A percentile compares a stretch with the other conserved stretches of the same genome.
Evolutionary conservation across 2,797 vertebrate species (phyloP).

Genomic region (Orestias chungarensis): DNA sequence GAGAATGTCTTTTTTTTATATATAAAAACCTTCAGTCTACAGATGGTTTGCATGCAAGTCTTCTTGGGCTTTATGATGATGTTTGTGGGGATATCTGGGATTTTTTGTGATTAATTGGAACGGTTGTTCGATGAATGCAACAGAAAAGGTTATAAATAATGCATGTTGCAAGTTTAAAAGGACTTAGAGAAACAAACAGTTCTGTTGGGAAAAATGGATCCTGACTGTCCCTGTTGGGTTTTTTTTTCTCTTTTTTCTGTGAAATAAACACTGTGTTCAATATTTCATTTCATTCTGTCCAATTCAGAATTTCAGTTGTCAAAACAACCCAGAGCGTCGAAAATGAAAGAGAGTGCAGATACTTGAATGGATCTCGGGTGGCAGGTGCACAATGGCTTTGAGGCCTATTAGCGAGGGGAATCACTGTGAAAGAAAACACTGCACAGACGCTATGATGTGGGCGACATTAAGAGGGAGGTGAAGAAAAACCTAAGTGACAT

Average conservation of each 20-base stretch:
- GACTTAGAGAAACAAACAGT: not conserved
- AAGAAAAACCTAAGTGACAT: conserved; percentile 39
- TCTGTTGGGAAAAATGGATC: conserved; percentile 40
- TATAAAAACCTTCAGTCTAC: conserved; percentile 36
- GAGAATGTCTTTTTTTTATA: conserved; percentile 30
- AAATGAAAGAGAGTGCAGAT: conserved; percentile 9
- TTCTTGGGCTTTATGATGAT: conserved; percentile 52
- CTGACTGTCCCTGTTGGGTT: conserved; percentile 20
- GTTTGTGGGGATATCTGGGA: conserved; percentile 15
- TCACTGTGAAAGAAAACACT: conserved; percentile 9
- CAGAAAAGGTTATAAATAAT: not conserved
- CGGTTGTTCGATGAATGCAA: conserved; percentile 43
- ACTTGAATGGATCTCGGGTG: conserved; percentile 28
- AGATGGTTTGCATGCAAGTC: conserved; percentile 42
- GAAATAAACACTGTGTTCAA: conserved; percentile 42
- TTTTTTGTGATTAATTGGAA: conserved; percentile 33
- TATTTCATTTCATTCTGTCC: conserved; percentile 31
- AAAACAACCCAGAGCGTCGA: conserved; percentile 41
- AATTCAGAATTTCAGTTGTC: conserved; percentile 37
- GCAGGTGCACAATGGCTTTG: conserved; percentile 26
- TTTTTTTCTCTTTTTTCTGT: conserved; percentile 23
- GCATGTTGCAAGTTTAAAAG: not conserved
- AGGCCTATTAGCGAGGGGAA: conserved; percentile 47
- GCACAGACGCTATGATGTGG: conserved; percentile 27
- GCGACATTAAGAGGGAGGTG: conserved; percentile 19